Base-by-base conservation (phyloP, 2,113 vertebrate genomes). In the Verasper variegatus region DNA sequence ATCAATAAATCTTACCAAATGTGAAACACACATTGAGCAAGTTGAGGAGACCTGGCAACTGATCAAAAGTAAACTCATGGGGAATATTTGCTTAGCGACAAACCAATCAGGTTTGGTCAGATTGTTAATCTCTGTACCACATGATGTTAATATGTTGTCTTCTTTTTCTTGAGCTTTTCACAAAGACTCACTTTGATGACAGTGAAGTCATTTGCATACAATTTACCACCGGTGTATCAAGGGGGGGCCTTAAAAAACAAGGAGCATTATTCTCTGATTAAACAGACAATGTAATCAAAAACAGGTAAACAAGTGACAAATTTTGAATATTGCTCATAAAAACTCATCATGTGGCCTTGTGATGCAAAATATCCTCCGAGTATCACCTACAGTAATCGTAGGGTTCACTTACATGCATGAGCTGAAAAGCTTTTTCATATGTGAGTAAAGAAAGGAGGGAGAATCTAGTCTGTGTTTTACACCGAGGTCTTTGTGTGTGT, bases 401-500 rank as follows among this genome's bases (percentile, higher is more conserved):
- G 2, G 7, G 23, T 26, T 61, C 71, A 40, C 18, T 54, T 72
- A 60, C 54, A 72, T 67, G 52, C 60, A 64, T 42, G 45, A 67
- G 59, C 69, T 78, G 23, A 14, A 55, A 71, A 78, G 70, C 67
- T 74, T 68, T 51, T 80, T 80, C 42, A 71, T 63, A 78, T 71
- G 60, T 61, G 55, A 72, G 67, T 20, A 68, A 86, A 74, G 74
- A 72, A 65, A 79, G 47, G 62, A 58, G 71, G 73, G 52, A 66
- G 73, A 76, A 68, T 55, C 58, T 54, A 23, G 31, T 66, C 35
- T 78, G 70, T 82, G 71, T 81, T 78, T 86, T 73, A 91, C 88
- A 90, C 83, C 86, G 78, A 86, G 72, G 57, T 76, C 85, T 89
- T 88, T 91, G 85, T 91, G 83, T 76, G 35, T 76, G 58, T 47